Base-by-base conservation (phyloP, 2,888 invertebrate genomes). In the Drosophila sordidapex region DNA sequence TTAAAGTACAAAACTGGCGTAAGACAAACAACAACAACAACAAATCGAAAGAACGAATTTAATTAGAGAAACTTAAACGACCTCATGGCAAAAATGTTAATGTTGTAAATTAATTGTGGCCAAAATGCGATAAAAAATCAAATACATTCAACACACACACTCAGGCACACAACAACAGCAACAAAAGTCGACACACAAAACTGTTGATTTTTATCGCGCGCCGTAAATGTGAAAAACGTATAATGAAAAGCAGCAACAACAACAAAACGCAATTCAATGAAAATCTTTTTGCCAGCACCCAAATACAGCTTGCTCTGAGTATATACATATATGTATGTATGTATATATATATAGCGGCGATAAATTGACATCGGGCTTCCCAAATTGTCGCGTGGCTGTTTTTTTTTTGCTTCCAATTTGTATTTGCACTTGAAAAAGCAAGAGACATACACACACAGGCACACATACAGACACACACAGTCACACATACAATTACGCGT, bases 131-230 rank as follows among this genome's bases (percentile, higher is more conserved):
- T 79, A 82, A 82, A 82, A 70, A 56, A 62, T 43, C 35, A 65
- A 48, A 38, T 8, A 53, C 36, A 58, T 21, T 31, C 29, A 49
- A 48, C n/a, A 51, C 15, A 18, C 21, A 35, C 31, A 57, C 46
- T 36, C 33, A 46, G 31, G 46, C 25, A 29, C 33, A 43, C 27
- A 18, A 35, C 8, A 64, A 33, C 63, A 62, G 33, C 62, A 63
- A 29, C 38, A 52, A 49, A 33, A 63, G 66, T 66, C 52, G 65
- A 15, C 33, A 52, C 52, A 65, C 66, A 74, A 74, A 81, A 81
- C 82, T 87, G 82, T 81, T 82, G 87, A 82, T 82, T 87, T 82
- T 87, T 81, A 87, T 83, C 84, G 76, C 60, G 52, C 25, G 51
- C 71, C 77, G 77, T 77, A 71, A 78, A 78, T 68, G 79, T 60